Conservation (phyloP, 2,888 invertebrate species). For the Hydriomena furcata region DNA sequence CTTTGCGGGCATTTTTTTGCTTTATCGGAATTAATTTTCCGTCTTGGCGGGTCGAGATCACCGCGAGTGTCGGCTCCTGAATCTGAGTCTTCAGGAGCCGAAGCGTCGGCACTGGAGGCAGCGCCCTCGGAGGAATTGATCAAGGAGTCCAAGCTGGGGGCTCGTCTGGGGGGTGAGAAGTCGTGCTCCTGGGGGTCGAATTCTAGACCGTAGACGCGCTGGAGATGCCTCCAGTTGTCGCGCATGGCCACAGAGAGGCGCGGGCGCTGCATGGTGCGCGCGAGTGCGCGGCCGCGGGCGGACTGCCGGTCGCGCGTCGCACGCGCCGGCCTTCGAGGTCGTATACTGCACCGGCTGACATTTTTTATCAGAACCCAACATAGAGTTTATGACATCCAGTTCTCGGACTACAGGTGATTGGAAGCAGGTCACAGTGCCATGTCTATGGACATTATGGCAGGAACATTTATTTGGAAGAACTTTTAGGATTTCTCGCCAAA, state of each 20-base stretch:
- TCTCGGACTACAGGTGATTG: constrained; percentile 21
- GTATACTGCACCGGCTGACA: constrained; percentile 24
- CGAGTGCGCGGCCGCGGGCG: constrained; percentile 66
- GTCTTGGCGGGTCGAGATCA: constrained; percentile 63
- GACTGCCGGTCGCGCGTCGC: constrained; percentile 54
- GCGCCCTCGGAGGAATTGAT: constrained; percentile 87
- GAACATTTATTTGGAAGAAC: too few species aligned
- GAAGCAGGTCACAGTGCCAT: constrained; percentile 19
- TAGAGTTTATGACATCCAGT: constrained; percentile 23
- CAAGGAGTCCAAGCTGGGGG: constrained; percentile 86
- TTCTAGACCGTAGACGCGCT: constrained; percentile 77
- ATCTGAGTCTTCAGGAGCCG: constrained; percentile 85
- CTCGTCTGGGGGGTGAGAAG: constrained; percentile 62
- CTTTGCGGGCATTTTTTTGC: constrained; percentile 74
- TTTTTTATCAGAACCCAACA: constrained; percentile 27
- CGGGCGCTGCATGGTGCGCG: constrained; percentile 82
- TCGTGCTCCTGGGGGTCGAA: constrained; percentile 57
- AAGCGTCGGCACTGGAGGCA: constrained; percentile 84
- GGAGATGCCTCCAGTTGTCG: constrained; percentile 81
- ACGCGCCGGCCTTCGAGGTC: constrained; percentile 24
- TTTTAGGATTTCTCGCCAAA: not conserved
- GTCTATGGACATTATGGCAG: not conserved
- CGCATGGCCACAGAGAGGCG: constrained; percentile 80
- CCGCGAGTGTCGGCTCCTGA: constrained; percentile 86
- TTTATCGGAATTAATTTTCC: constrained; percentile 50